Evolutionary conservation across 2,888 invertebrate species (phyloP).

Genomic region (Sphinx pinastri): DNA sequence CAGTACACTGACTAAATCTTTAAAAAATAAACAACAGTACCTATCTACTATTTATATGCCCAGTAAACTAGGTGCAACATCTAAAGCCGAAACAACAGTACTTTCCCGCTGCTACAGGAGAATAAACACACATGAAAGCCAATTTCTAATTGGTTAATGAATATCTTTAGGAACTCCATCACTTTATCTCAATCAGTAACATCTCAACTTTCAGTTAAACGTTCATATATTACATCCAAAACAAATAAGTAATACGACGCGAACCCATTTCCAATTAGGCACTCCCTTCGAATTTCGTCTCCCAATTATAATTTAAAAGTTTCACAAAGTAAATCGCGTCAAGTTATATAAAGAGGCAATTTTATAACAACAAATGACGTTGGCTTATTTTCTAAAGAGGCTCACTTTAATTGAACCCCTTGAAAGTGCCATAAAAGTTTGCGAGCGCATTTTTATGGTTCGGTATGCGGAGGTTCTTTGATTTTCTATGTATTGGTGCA

Average conservation of each 20-base stretch:
- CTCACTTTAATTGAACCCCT: constrained; percentile 60
- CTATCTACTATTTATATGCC: too few species aligned
- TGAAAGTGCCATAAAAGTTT: constrained; percentile 33
- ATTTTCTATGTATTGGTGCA: not conserved
- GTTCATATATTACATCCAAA: not conserved
- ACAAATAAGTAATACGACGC: not conserved
- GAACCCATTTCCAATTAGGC: constrained; percentile 22
- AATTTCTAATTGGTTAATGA: too few species aligned
- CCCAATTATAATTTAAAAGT: constrained; percentile 54
- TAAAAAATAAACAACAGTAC: too few species aligned
- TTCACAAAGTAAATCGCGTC: constrained; percentile 56
- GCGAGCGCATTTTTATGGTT: constrained; percentile 9
- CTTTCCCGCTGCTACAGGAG: not conserved
- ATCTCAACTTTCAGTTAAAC: not conserved
- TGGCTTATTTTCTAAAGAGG: constrained; percentile 61
- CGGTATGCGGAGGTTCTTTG: not conserved
- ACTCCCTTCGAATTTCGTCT: constrained; percentile 36
- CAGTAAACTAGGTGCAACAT: too few species aligned
- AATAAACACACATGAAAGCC: too few species aligned
- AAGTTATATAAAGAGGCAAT: constrained; percentile 70
- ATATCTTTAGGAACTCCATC: not conserved
- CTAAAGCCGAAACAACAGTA: too few species aligned
- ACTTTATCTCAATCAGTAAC: not conserved
- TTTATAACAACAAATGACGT: constrained; percentile 55
- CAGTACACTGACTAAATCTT: too few species aligned